A percentile compares a stretch with the other conserved stretches of the same genome.
phyloP scores from a whole-genome alignment of 2,888 invertebrate genomes.

The Pantelozetes paolii region DNA sequence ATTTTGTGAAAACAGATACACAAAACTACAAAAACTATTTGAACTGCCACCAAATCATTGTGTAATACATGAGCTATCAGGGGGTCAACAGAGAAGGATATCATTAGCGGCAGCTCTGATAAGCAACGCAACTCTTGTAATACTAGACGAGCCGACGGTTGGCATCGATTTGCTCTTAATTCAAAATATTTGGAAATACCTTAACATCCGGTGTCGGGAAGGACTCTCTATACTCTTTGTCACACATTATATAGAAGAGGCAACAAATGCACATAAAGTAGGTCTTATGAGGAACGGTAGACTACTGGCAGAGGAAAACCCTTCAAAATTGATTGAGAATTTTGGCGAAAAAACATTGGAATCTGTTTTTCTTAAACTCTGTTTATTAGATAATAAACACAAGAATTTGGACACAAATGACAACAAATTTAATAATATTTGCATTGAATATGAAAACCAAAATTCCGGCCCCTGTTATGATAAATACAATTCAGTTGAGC shows the following conservation, averaged over 20 bases:
- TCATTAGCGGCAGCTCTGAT: constrained; percentile 34
- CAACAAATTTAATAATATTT: background rate
- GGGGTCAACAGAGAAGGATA: constrained; percentile 36
- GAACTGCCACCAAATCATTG: constrained; percentile 32
- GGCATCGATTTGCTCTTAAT: constrained; percentile 35
- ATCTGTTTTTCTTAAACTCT: constrained; percentile 39
- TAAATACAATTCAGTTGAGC: background rate
- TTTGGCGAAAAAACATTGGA: constrained; percentile 34
- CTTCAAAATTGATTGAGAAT: constrained; percentile 22
- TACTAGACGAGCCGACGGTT: constrained; percentile 40
- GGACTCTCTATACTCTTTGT: constrained; percentile 40
- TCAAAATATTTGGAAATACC: constrained; percentile 38
- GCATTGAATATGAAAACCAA: background rate
- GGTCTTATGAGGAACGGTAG: constrained; percentile 42
- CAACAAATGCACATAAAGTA: constrained; percentile 37
- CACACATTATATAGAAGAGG: constrained; percentile 44
- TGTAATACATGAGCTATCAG: constrained; percentile 31
- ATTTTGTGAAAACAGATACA: constrained; percentile 16
- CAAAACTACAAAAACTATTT: constrained; percentile 15
- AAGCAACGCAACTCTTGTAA: constrained; percentile 15
- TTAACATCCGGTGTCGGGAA: constrained; percentile 13
- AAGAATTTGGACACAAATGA: background rate
- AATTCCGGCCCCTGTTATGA: background rate
- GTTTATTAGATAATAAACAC: constrained; percentile 35
- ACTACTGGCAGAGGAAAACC: constrained; percentile 39